Base-by-base conservation (phyloP, 2,797 vertebrate genomes). In the Xenopus petersii region DNA sequence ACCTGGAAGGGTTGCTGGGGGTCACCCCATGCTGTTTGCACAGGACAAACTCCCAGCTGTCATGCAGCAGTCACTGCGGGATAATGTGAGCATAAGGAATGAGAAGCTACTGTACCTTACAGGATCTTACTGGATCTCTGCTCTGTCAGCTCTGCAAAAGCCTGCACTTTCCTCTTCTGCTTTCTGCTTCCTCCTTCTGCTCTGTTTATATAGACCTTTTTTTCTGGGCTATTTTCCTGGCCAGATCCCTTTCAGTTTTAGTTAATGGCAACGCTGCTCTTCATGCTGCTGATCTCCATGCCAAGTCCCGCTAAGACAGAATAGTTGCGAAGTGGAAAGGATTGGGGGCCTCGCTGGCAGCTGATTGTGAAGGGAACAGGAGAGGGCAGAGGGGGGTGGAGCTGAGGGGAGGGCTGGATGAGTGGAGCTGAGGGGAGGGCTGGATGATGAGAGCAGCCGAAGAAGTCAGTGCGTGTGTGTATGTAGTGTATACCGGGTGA, bases 271-370 rank as follows among this genome's bases (percentile, higher is more conserved):
- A 69, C 0, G n/a, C 55, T 69, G 70, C 70, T 70, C 49, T 42
- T 70, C 49, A 54, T 70, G 71, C 67, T 66, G 74, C 46, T 66
- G 66, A 9, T 74, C 46, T 61, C 71, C 76, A 79, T 79, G 76
- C 76, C 76, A 79, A 70, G 71, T 74, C 12, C 67, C 73, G 70
- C 47, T 63, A 67, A 66, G 56, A 48, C 65, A 73, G 70, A 78
- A 65, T 33, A 79, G 71, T 79, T 79, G 66, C 69, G 65, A 78
- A 77, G 76, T 59, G 71, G 76, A 74, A 21, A 16, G 54, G 66
- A 73, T 69, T 69, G 76, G 49, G 58, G 67, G 76, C 66, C 71
- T 79, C 24, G 69, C 67, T 60, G 65, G 76, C 76, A 74, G 76
- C 71, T 78, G 70, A 78, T 78, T 77, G 75, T 68, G 65, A 78